Base-by-base conservation (phyloP, 2,797 vertebrate genomes). In the Helicolenus hilgendorfi region DNA sequence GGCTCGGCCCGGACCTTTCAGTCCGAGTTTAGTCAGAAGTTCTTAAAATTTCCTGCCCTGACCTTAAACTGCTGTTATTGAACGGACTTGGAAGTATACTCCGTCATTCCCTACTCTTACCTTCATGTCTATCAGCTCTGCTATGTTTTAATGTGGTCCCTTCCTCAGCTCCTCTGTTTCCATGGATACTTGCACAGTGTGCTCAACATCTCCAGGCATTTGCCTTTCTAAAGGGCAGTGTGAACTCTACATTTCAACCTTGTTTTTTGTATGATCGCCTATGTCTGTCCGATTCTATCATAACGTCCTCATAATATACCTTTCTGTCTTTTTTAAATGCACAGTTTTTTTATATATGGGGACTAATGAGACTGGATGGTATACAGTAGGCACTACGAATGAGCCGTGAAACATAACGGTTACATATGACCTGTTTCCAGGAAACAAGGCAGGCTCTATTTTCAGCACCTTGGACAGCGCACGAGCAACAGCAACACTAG, bases 161-260 rank as follows among this genome's bases (percentile, higher is more conserved):
- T 94, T 94, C 88, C 92, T 95, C 84, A 33, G 79, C 89, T 96
- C 94, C 95, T 95, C 94, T 94, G 97, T 98, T 98, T 94, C 97
- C 97, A 98, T 98, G 97, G 97, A 95, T 97, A 98, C 97, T 74
- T 88, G 94, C 96, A 97, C 88, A 92, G 95, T 95, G 92, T 65
- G 85, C 95, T 97, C 96, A 94, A 92, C 96, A 93, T 97, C 94
- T 95, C 92, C 79, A 77, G 70, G 96, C 94, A 96, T 97, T 97
- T 97, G 93, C 93, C 91, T 97, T 96, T 96, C 91, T 92, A 97
- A 97, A 97, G 97, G 97, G 95, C 96, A 97, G 85, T 14, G 76
- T 94, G 92, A 95, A 90, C 93, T 96, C 89, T 78, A 93, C 86
- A 87, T 95, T 96, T 94, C 89, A 94, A 92, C 86, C 91, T 90